Base-by-base conservation (phyloP, 2,888 invertebrate genomes). In the Portevinia maculata region DNA sequence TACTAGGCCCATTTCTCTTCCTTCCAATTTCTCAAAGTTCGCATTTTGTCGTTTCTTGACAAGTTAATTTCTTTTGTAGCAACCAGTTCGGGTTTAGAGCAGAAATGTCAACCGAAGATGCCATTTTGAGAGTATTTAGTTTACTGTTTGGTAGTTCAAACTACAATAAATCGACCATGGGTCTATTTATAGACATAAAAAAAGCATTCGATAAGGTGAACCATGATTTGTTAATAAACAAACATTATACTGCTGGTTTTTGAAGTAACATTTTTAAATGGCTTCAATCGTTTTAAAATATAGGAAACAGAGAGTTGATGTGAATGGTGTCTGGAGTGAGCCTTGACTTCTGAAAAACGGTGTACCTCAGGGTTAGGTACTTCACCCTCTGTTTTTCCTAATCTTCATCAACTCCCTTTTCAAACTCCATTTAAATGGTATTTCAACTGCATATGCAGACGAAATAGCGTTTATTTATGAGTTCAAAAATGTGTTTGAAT, bases 181-280 rank as follows among this genome's bases (percentile, higher is more conserved):
- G 8, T 41, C n/a, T 73, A 9, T 46, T 73, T 34, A 55, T 62
- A 15, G 53, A 62, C 7, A 73, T 53, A 30, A 50, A 24, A n/a
- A 65, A 59, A 15, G 48, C 50, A 0, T 57, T 74, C n/a, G 57
- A 57, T 17, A 21, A 41, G 21, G 60, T 62, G 9, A 24, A 39
- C 39, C 57, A 67, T 46, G 19, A 30, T 6, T 21, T 55, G 3
- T 21, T 50, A n/a, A n/a, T 57, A 5, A 37, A 37, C 11, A 48
- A 69, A 21, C 21, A 48, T 1, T 30, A 19, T 24, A 19, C 7
- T 46, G 53, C 19, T 44, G 39, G 57, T 24, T 57, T 57, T 48
- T 4, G 70, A 19, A 41, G 52, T 11, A 39, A 21, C 1, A 28
- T 39, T 17, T 13, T 13, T 41, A 17, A 41, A 24, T 65, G 39